Base-by-base conservation (phyloP, 1,140 invertebrate species). In the Streblospio benedicti region DNA sequence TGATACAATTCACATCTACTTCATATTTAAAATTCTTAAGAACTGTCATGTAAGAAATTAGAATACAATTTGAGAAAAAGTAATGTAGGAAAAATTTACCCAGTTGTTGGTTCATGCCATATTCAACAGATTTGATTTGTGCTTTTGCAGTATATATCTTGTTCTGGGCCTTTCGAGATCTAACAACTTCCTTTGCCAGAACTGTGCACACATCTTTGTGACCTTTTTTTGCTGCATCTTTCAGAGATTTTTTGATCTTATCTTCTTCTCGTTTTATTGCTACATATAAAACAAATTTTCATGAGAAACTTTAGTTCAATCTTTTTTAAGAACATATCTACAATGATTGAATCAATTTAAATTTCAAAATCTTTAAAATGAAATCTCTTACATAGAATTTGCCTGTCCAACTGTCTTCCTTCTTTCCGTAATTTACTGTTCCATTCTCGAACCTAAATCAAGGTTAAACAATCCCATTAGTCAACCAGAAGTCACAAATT, bases 41-140 rank as follows among this genome's bases (percentile, higher is more conserved):
- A n/a, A n/a, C n/a, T n/a, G n/a, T n/a, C n/a, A n/a, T n/a, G n/a
- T n/a, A n/a, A n/a, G n/a, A n/a, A n/a, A n/a, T n/a, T n/a, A n/a
- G n/a, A n/a, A n/a, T n/a, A n/a, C n/a, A n/a, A n/a, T n/a, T n/a
- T n/a, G n/a, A n/a, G n/a, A n/a, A n/a, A n/a, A n/a, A n/a, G n/a
- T n/a, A n/a, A n/a, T n/a, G n/a, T n/a, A n/a, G n/a, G n/a, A n/a
- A n/a, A n/a, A 16, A 53, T 77, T 75, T 80, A 91, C 89, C 87
- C 63, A 98, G 78, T 76, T 99, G 96, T 77, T 97, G 93, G 75
- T 97, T 95, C 93, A 99, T 98, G 79, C 93, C 90, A 79, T 97
- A 83, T 58, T 93, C 88, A 16, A 99, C 87, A 1, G 95, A 98
- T 76, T 95, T 98, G 3, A 99, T 79, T 67, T 98, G 94, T n/a